Conservation (phyloP, 2,797 vertebrate species). For the Decapterus maruadsi region DNA sequence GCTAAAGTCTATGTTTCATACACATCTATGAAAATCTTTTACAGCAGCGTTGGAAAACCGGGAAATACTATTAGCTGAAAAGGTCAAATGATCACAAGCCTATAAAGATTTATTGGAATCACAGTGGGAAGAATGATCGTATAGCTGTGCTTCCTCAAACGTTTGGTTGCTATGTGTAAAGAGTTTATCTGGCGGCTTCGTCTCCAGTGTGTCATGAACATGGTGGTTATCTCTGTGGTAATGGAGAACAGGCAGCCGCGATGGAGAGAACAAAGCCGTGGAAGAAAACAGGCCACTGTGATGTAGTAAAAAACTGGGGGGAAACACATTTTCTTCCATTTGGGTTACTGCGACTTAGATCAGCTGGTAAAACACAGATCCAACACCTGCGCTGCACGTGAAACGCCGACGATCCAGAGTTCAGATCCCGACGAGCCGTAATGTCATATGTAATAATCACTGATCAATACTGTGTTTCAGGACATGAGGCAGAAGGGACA, state of each 20-base stretch:
- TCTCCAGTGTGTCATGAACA: constrained; percentile 72
- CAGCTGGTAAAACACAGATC: constrained; percentile 58
- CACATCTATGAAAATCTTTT: constrained; percentile 68
- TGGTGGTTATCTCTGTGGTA: constrained; percentile 79
- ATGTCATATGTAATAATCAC: constrained; percentile 29
- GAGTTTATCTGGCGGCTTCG: constrained; percentile 68
- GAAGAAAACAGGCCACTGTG: constrained; percentile 72
- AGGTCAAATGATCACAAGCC: constrained; percentile 76
- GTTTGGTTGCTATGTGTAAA: constrained; percentile 63
- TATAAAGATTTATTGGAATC: constrained; percentile 72
- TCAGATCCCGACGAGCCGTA: not conserved
- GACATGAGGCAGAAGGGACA: constrained; percentile 71
- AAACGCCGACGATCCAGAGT: constrained; percentile 34
- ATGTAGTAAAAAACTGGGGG: constrained; percentile 69
- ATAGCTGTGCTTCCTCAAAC: constrained; percentile 63
- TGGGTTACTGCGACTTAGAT: constrained; percentile 73
- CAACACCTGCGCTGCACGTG: constrained; percentile 62
- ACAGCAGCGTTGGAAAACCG: constrained; percentile 64
- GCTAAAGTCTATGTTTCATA: constrained; percentile 61
- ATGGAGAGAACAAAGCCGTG: constrained; percentile 72
- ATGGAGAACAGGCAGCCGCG: constrained; percentile 76
- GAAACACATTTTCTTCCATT: constrained; percentile 81
- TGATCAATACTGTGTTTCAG: constrained; percentile 67
- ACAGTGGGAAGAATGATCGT: constrained; percentile 74
- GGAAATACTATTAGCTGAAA: constrained; percentile 70